Evolutionary conservation across 2,888 invertebrate species (phyloP), one percentile per base, ranked within the genome.

Genomic region (Rhingia campestris): DNA sequence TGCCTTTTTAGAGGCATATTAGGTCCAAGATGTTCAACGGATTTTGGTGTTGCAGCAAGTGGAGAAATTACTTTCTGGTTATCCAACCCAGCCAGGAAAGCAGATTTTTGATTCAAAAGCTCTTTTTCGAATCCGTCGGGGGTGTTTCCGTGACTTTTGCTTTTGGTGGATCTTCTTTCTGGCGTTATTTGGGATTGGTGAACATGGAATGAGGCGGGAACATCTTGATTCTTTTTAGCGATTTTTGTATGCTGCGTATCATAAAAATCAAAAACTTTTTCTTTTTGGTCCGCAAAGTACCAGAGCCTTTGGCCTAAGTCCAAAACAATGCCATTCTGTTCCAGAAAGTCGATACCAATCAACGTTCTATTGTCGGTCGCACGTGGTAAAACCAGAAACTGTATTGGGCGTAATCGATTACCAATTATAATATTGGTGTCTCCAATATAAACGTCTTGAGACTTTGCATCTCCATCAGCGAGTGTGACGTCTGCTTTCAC

Each of bases 271-370:
- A 51, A 64, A 0, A 9, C n/a, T 39, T 64, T 64, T n/a, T 64
- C 30, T n/a, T 6, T 43, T 7, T 61, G 53, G 10, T 54, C 53
- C 1, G 32, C n/a, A 9, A 66, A 66, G 6, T 66, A 67, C 56
- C 54, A 67, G 6, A 37, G 7, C 30, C 54, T 6, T 37, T 67
- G 54, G 32, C 54, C 64, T 12, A 64, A n/a, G 14, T 51, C 41
- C n/a, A 64, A 39, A 9, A 67, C 45, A 0, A 67, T 22, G 14
- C 69, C 69, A 30, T 67, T 58, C n/a, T 58, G 6, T 32, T 77
- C 76, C 4, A 70, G 14, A 10, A 77, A 77, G 30, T 77, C 70
- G 1, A 77, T 70, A 9, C 77, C 70, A 9, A 70, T 63, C n/a
- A 77, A 14, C 2, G 77, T 77, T 6, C 70, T 12, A 32, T 74